phyloP scores from a whole-genome alignment of 1,140 invertebrate species.

The Bicyclus anynana region DNA sequence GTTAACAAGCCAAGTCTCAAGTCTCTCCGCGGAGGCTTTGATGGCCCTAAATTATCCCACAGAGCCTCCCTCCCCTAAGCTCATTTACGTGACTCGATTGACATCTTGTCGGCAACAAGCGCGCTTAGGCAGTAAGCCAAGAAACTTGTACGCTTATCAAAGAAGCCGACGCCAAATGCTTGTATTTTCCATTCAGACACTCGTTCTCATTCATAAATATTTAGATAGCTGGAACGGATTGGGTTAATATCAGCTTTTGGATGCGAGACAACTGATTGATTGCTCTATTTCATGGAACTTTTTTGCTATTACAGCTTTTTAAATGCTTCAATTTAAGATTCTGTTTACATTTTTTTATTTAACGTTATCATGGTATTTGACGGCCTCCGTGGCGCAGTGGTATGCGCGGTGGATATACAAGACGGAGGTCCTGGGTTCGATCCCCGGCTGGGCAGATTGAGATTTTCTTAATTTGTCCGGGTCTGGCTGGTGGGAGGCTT shows the following conservation, averaged over 20 bases:
- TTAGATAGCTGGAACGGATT: neutral
- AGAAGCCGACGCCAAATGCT: conserved; percentile 2
- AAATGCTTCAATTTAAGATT: too few species aligned
- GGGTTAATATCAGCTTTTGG: neutral
- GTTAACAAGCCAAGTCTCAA: neutral
- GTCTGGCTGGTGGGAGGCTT: too few species aligned
- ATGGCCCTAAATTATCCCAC: neutral
- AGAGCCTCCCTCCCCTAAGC: neutral
- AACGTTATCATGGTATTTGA: too few species aligned
- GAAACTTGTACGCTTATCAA: conserved; percentile 10
- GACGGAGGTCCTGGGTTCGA: too few species aligned
- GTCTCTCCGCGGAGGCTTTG: neutral
- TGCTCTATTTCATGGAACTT: too few species aligned
- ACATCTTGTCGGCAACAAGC: conserved; percentile 7
- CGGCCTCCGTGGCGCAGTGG: too few species aligned
- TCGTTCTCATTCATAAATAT: conserved; percentile 8
- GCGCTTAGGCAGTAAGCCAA: conserved; percentile 13
- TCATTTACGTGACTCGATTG: conserved; percentile 5
- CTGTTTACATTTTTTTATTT: too few species aligned
- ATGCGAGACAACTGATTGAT: neutral
- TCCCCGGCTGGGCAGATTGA: too few species aligned
- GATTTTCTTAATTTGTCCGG: too few species aligned
- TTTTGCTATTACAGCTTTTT: too few species aligned
- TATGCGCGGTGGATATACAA: too few species aligned
- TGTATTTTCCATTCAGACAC: conserved; percentile 1